Evolutionary conservation across 2,113 vertebrate genomes (phyloP).

Genomic region (Brachionichthys hirsutus): DNA sequence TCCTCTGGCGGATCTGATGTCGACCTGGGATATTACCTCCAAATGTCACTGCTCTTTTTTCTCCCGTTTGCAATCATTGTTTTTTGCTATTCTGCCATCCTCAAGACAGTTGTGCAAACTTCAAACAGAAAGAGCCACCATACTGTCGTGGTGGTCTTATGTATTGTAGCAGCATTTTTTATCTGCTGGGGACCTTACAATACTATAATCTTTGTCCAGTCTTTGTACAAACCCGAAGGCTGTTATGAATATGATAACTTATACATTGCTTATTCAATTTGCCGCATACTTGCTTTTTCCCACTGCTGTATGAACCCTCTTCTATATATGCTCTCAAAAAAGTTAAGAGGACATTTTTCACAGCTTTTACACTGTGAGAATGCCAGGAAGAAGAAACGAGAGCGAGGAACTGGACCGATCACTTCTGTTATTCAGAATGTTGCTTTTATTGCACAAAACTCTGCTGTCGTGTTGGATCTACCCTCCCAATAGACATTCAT

Average conservation of each 20-base stretch:
- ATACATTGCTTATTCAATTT: constrained; percentile 29
- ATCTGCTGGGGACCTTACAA: constrained; percentile 81
- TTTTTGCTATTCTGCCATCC: constrained; percentile 76
- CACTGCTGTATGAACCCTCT: constrained; percentile 83
- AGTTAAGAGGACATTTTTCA: constrained; percentile 62
- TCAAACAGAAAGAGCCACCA: constrained; percentile 62
- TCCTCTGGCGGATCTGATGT: no score
- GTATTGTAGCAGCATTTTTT: constrained; percentile 75
- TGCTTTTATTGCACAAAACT: background rate
- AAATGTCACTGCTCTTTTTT: no score
- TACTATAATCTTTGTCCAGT: constrained; percentile 57
- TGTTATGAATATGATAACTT: constrained; percentile 39
- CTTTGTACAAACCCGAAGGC: rapidly evolving
- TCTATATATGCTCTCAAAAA: constrained; percentile 73
- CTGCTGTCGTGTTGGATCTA: background rate
- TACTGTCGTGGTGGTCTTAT: constrained; percentile 67
- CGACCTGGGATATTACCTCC: no score
- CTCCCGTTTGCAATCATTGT: constrained; percentile 71
- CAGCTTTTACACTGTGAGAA: constrained; percentile 19
- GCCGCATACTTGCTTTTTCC: constrained; percentile 68
- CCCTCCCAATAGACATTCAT: no score
- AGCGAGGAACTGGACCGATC: background rate
- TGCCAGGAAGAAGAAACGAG: background rate
- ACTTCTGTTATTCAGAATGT: background rate
- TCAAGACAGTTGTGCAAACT: constrained; percentile 64